A percentile compares a stretch with the other conserved stretches of the same genome.
Conservation (phyloP, 2,888 invertebrate species). For the Orchestes rusci region DNA sequence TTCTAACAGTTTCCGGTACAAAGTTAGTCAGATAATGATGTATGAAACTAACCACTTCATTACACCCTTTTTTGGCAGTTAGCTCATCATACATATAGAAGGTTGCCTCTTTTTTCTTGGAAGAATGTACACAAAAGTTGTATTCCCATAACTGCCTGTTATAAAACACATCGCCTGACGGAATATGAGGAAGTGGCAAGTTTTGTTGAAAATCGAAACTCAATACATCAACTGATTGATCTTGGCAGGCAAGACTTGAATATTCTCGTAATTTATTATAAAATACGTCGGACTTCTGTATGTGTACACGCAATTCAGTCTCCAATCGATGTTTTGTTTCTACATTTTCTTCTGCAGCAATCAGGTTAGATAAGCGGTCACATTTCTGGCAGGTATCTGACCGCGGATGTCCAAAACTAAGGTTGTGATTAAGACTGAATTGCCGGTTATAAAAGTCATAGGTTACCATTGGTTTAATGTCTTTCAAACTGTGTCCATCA, state of each 20-base stretch:
- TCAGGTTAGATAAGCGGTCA: slow-evolving; percentile 1
- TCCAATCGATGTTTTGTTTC: background rate
- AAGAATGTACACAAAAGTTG: slow-evolving; percentile 10
- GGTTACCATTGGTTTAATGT: slow-evolving; percentile 4
- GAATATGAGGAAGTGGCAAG: slow-evolving; percentile 6
- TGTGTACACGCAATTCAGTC: slow-evolving; percentile 1
- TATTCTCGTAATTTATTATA: slow-evolving; percentile 2
- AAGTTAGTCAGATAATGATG: slow-evolving; percentile 1
- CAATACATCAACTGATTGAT: slow-evolving; percentile 1
- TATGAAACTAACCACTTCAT: slow-evolving; percentile 8
- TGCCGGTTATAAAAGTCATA: slow-evolving; percentile 6
- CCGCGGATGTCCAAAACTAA: slow-evolving; percentile 5
- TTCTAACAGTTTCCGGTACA: background rate
- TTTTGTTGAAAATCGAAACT: slow-evolving; percentile 14
- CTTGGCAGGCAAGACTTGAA: background rate
- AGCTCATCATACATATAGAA: slow-evolving; percentile 10
- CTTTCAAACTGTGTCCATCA: background rate
- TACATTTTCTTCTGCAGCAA: background rate
- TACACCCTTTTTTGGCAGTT: slow-evolving; percentile 1
- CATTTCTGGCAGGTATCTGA: slow-evolving; percentile 7
- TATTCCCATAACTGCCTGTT: slow-evolving; percentile 9
- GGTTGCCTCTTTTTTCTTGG: background rate
- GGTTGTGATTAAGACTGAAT: slow-evolving; percentile 2
- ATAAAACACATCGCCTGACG: slow-evolving; percentile 10
- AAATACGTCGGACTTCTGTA: slow-evolving; percentile 4